These are phyloP conservation scores for Brachycybe producta DNA, from an alignment of 2,888 invertebrate genomes.

Conservation along the genomic window DNA sequence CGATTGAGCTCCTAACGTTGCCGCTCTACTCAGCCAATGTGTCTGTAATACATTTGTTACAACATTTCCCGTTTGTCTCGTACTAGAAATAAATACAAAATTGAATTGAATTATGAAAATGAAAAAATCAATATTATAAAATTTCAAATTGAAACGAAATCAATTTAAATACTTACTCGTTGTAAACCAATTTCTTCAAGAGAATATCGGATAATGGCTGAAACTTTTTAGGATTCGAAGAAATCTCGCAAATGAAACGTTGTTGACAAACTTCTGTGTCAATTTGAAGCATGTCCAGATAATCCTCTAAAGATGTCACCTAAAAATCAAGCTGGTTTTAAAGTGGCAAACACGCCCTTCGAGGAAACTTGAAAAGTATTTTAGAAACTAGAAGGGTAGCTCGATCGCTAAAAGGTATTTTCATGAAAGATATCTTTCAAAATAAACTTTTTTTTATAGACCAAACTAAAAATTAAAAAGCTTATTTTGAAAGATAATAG, in stretches of 20 bases:
- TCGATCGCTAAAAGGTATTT: too few relatives aligned
- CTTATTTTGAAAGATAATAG: too few relatives aligned
- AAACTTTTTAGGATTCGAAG: constrained; percentile 15
- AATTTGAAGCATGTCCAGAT: constrained; percentile 14
- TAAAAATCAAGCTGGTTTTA: background rate
- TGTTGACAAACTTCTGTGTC: constrained; percentile 14
- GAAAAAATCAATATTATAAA: too few relatives aligned
- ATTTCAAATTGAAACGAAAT: too few relatives aligned
- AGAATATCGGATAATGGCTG: constrained; percentile 16
- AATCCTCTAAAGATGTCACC: constrained; percentile 9
- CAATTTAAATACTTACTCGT: background rate
- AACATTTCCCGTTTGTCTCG: background rate
- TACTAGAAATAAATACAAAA: background rate
- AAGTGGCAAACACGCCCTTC: background rate
- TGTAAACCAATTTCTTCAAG: constrained; percentile 6
- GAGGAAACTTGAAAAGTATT: too few relatives aligned
- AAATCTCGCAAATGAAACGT: constrained; percentile 17
- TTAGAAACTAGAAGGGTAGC: too few relatives aligned
- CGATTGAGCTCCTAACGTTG: background rate
- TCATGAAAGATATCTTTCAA: too few relatives aligned
- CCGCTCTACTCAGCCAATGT: constrained; percentile 2
- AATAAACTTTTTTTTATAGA: too few relatives aligned
- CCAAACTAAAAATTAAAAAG: too few relatives aligned
- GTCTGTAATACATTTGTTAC: background rate
- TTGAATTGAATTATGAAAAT: too few relatives aligned